Evolutionary conservation across 64 coral and sea anemone genomes (phyloP).

Genomic region (Stylophora pistillata): DNA sequence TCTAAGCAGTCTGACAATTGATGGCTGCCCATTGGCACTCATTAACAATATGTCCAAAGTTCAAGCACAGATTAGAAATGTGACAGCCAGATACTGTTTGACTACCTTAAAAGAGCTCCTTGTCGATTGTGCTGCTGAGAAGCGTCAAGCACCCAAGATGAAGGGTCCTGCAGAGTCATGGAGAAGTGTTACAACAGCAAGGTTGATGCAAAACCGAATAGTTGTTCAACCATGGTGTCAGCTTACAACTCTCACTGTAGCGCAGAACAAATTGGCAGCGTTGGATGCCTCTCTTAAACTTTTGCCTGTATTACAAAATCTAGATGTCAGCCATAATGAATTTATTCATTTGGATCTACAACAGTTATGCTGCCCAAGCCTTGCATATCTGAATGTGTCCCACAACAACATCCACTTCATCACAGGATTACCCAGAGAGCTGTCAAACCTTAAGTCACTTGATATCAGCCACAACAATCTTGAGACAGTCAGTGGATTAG

Average conservation of each 20-base stretch:
- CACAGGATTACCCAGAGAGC: constrained; percentile 68
- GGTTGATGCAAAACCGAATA: constrained; percentile 69
- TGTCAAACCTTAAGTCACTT: constrained; percentile 78
- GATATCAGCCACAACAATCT: constrained; percentile 78
- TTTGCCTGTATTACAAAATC: constrained; percentile 69
- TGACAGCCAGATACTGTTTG: constrained; percentile 56
- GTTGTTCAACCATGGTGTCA: constrained; percentile 88
- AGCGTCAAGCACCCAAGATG: constrained; percentile 56
- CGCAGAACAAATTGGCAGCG: constrained; percentile 74
- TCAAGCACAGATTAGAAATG: constrained; percentile 66
- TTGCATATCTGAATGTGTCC: constrained; percentile 72
- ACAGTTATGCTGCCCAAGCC: constrained; percentile 65
- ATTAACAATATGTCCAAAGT: constrained; percentile 64
- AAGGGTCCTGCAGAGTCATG: constrained; percentile 68
- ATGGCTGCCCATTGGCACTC: constrained; percentile 71
- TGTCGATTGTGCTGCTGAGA: constrained; percentile 64
- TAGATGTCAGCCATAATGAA: constrained; percentile 80
- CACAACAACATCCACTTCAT: constrained; percentile 88
- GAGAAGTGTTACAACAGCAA: constrained; percentile 66
- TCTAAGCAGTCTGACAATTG: constrained; percentile 63
- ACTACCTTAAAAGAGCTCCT: constrained; percentile 83
- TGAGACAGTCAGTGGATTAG: constrained; percentile 70
- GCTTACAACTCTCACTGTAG: constrained; percentile 66
- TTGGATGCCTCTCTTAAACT: constrained; percentile 85
- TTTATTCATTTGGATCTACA: constrained; percentile 87